phyloP scores from a whole-genome alignment of 2,113 vertebrate genomes.

The Nanger granti region DNA sequence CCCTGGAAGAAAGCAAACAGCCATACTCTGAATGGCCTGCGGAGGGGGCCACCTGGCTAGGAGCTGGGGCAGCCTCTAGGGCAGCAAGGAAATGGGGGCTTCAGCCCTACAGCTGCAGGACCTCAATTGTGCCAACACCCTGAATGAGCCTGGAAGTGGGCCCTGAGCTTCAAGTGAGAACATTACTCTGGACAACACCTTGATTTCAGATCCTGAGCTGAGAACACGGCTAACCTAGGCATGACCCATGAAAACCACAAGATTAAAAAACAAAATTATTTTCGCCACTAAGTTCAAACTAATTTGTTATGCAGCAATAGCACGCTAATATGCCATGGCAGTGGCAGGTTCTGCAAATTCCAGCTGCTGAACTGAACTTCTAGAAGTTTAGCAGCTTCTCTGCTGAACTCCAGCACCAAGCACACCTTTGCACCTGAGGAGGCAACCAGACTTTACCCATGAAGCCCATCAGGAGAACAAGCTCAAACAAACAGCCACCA shows the following conservation, averaged over 20 bases:
- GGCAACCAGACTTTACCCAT: background rate
- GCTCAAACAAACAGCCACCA: background rate
- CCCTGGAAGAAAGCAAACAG: background rate
- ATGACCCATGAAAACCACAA: background rate
- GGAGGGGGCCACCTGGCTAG: background rate
- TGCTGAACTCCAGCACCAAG: background rate
- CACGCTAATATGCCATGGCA: background rate
- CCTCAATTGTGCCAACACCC: background rate
- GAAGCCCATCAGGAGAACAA: background rate
- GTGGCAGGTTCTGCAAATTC: background rate
- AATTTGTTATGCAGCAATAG: background rate
- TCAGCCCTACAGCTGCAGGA: background rate
- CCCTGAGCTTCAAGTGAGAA: background rate
- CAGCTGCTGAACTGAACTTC: background rate
- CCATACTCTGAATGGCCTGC: background rate
- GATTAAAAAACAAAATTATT: background rate
- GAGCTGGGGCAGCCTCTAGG: background rate
- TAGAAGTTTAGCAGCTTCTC: background rate
- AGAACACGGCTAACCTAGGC: background rate
- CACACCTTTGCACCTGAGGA: background rate
- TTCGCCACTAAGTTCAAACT: background rate
- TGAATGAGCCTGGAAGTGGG: background rate
- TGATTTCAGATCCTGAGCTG: background rate
- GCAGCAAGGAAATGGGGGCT: background rate
- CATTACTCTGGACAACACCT: background rate